Evolutionary conservation across 1,140 invertebrate genomes (phyloP), one percentile per base, ranked within the genome.

Genomic region (Mizuhopecten yessoensis): DNA sequence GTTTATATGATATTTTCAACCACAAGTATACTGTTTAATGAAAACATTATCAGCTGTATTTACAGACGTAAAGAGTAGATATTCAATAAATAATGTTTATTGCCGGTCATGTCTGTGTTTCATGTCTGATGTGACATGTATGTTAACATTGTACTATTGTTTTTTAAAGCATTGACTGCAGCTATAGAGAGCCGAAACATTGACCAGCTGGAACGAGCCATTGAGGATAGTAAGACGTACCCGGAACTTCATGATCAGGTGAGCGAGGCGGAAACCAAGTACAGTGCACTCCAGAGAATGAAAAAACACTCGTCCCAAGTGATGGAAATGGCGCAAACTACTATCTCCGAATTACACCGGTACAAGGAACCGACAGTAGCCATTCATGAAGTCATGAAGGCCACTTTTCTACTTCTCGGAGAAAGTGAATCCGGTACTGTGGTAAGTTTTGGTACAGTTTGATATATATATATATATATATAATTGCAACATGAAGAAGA

Each of bases 231-330:
- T 3, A 90, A 87, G 33, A 75, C 75, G 17, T 92, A 86, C 34
- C 34, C 86, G 39, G 86, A 90, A 87, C 89, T 90, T 15, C 75
- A 90, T 29, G 34, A 75, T 23, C 34, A 57, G 17, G 88, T 90
- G 42, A 33, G 88, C 34, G 92, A 93, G n/a, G 94, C 94, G 3
- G 92, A 93, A 75, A 75, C 86, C 3, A 45, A 90, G 11, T 45
- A 91, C 87, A 45, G 57, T 20, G 88, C 92, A 86, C 88, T 94
- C n/a, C 57, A 75, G 36, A 89, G 92, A 34, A 90, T 94, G 33
- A 91, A 90, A 86, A 91, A 90, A 39, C 92, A 92, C 89, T 39
- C 93, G 86, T 91, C 92, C 36, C 91, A 75, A 75, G 57, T 75
- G 57, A 75, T 75, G 57, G 57, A 75, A 3, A 75, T 75, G 57